Evolutionary conservation across 2,888 invertebrate genomes (phyloP), one percentile per base, ranked within the genome.

Genomic region (Brachynemurus nebulosus): DNA sequence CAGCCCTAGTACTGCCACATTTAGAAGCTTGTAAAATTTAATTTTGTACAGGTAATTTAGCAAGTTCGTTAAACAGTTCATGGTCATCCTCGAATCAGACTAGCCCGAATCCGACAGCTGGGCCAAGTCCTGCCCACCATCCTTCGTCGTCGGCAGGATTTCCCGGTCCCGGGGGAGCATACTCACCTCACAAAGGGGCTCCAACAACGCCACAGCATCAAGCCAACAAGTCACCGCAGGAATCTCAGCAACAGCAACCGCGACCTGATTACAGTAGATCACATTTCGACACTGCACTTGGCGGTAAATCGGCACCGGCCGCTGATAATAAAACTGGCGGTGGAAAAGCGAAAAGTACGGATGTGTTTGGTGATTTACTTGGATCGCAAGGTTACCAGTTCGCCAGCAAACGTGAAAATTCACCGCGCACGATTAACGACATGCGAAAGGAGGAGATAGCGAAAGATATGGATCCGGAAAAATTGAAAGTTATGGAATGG

Each of bases 361-460:
- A 92, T 59, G 82, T 90, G 19, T 95, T 95, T 65, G 91, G 86
- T 16, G 93, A 95, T 62, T 68, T 95, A 14, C 68, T 95, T 8
- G 93, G 92, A 11, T 85, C 83, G 52, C 91, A 91, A 59, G 89
- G 88, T 0, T 92, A 91, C 59, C 80, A 80, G 50, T 89, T 90
- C 64, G 67, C 75, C 5, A 78, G 79, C 38, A 83, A 80, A 55
- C 73, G 69, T 48, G 78, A 80, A 48, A 69, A 78, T 33, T 84
- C 83, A 2, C 91, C 92, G 0, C 74, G 77, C 53, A 91, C 92
- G 2, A 90, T 95, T 56, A 93, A 91, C 59, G 88, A 84, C 50
- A 91, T 95, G 91, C 71, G 91, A 19, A 90, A 90, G 59, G 86
- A 81, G 50, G 86, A 89, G 54, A 68, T 89, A 57, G 81, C 78